Conservation (phyloP, 2,797 vertebrate species). For the Hippopotamyrus pictus region DNA sequence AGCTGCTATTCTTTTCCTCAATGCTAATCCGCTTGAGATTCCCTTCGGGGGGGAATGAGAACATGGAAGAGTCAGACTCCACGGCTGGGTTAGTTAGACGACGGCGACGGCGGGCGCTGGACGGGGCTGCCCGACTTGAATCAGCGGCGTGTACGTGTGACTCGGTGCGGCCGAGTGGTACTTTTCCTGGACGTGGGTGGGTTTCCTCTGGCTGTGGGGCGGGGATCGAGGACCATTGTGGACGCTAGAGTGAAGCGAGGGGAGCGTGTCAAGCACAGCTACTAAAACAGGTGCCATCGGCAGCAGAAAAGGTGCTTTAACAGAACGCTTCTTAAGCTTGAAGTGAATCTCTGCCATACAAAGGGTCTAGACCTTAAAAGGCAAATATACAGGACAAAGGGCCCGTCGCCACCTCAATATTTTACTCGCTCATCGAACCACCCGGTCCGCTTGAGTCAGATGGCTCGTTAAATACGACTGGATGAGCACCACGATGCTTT, state of each 20-base stretch:
- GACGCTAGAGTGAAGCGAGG: background rate
- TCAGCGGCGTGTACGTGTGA: background rate
- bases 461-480: background rate
- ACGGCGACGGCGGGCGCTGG: background rate
- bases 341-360: background rate
- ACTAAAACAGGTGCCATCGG: background rate
- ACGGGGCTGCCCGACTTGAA: background rate
- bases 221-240: background rate
- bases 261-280: background rate
- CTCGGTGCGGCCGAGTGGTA: background rate
- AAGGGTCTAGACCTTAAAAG: background rate
- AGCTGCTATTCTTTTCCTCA: slow-evolving; percentile 19
- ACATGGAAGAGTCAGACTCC: background rate
- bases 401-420: background rate
- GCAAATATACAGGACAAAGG: background rate
- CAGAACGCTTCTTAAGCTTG: background rate
- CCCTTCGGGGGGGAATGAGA: background rate
- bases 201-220: background rate
- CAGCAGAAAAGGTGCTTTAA: background rate
- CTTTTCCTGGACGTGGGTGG: too few relatives aligned
- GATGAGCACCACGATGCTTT: background rate
- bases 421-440: background rate
- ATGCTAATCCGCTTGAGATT: background rate
- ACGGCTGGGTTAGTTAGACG: background rate
- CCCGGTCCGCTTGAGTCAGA: background rate